phyloP scores from a whole-genome alignment of 2,113 vertebrate species.

The Hypomesus transpacificus region DNA sequence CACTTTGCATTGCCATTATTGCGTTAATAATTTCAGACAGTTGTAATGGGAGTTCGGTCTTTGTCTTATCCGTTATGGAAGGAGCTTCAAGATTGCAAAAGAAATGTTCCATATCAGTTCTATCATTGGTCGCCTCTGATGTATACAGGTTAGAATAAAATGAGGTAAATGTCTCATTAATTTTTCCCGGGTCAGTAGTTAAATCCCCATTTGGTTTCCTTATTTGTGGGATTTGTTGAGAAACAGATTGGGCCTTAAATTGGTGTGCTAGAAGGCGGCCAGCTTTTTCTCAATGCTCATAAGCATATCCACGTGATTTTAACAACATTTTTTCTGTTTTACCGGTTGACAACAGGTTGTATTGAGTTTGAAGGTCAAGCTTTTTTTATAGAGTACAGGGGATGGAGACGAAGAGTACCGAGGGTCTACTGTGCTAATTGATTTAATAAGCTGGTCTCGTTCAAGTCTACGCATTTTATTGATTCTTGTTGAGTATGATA shows the following conservation, averaged over 20 bases:
- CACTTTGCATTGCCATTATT: slow-evolving; percentile 1
- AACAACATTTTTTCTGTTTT: background rate
- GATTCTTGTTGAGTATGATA: background rate
- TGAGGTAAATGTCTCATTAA: background rate
- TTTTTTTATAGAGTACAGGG: background rate
- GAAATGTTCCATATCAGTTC: too few species aligned
- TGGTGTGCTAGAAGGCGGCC: background rate
- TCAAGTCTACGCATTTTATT: too few species aligned
- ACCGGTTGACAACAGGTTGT: background rate
- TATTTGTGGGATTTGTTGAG: background rate
- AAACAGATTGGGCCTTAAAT: too few species aligned
- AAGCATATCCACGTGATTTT: background rate
- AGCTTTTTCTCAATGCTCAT: slow-evolving; percentile 1
- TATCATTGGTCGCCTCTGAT: too few species aligned
- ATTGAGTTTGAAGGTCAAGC: background rate
- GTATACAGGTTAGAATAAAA: background rate
- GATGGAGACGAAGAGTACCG: background rate
- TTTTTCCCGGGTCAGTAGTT: background rate
- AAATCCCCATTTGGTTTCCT: background rate
- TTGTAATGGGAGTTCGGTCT: too few species aligned
- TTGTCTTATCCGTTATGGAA: too few species aligned
- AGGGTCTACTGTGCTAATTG: background rate
- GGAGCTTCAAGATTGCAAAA: too few species aligned
- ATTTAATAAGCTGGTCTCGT: background rate
- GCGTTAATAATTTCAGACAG: background rate